Conservation (phyloP, 1,140 invertebrate species). For the Drosophila murphyi region DNA sequence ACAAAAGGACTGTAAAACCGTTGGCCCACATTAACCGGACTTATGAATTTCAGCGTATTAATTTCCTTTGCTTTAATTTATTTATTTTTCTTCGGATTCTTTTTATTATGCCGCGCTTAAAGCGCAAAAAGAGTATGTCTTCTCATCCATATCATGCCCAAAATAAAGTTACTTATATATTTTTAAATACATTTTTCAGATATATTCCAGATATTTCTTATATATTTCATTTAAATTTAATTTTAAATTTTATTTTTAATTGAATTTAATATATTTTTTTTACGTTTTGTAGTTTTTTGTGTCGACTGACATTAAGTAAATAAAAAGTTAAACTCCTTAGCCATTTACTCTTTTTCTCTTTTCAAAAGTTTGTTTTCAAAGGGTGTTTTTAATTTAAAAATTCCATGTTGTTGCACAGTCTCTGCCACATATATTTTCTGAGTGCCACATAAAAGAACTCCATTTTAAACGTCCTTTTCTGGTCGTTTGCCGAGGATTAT, state of each 20-base stretch:
- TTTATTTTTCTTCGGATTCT: slow-evolving; percentile 29
- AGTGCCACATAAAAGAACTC: slow-evolving; percentile 17
- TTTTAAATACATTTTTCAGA: too few relatives aligned
- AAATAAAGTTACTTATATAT: too few relatives aligned
- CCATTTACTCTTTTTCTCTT: too few relatives aligned
- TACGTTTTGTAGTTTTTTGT: too few relatives aligned
- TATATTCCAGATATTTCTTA: too few relatives aligned
- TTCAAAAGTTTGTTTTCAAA: neutral
- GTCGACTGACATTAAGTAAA: too few relatives aligned
- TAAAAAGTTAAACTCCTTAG: too few relatives aligned
- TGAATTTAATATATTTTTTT: too few relatives aligned
- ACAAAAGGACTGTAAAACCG: slow-evolving; percentile 8
- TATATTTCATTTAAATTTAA: too few relatives aligned
- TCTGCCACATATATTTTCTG: slow-evolving; percentile 50
- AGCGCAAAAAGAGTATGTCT: neutral
- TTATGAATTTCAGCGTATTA: slow-evolving; percentile 67
- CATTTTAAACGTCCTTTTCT: neutral
- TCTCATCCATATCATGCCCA: too few relatives aligned
- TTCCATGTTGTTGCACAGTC: neutral
- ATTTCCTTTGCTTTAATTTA: slow-evolving; percentile 60
- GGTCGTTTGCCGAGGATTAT: neutral
- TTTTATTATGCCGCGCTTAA: neutral
- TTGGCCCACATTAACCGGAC: slow-evolving; percentile 39
- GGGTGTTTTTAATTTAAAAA: neutral
- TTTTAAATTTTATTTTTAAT: too few relatives aligned